Evolutionary conservation across 2,113 vertebrate genomes (phyloP).

Genomic region (Caloenas nicobarica): DNA sequence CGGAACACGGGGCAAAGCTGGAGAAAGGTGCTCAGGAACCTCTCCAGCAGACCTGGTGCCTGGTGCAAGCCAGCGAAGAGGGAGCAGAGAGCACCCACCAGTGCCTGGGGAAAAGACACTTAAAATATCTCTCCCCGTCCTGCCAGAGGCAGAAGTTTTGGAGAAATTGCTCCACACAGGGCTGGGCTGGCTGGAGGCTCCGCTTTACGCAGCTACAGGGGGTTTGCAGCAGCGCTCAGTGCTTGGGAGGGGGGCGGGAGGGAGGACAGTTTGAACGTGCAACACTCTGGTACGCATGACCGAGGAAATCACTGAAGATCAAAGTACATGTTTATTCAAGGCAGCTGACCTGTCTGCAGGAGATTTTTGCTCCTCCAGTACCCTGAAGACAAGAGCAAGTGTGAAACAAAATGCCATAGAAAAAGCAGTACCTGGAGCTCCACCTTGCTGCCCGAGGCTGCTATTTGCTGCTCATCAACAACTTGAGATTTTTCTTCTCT

Average conservation of each 20-base stretch:
- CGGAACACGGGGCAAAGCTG: neutral
- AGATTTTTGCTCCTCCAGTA: neutral
- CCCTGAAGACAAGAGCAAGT: neutral
- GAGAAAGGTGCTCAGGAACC: neutral
- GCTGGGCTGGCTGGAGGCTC: neutral
- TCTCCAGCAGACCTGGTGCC: neutral
- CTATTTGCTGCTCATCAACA: neutral
- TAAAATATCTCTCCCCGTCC: neutral
- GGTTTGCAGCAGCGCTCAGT: neutral
- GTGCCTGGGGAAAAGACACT: neutral
- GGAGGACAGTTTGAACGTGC: neutral
- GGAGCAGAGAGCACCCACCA: neutral
- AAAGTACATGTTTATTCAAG: neutral
- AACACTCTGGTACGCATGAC: accelerated
- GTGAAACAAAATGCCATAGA: accelerated
- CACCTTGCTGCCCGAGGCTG: neutral
- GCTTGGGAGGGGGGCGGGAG: neutral
- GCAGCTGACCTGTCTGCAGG: neutral
- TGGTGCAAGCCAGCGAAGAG: accelerated
- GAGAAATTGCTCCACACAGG: neutral
- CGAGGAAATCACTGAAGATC: neutral
- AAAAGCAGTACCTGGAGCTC: neutral
- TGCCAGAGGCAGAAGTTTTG: neutral
- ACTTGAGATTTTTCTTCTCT: neutral
- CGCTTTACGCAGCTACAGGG: accelerated